Base-by-base conservation (phyloP, 2,888 invertebrate species). In the Tetanocera ferruginea region DNA sequence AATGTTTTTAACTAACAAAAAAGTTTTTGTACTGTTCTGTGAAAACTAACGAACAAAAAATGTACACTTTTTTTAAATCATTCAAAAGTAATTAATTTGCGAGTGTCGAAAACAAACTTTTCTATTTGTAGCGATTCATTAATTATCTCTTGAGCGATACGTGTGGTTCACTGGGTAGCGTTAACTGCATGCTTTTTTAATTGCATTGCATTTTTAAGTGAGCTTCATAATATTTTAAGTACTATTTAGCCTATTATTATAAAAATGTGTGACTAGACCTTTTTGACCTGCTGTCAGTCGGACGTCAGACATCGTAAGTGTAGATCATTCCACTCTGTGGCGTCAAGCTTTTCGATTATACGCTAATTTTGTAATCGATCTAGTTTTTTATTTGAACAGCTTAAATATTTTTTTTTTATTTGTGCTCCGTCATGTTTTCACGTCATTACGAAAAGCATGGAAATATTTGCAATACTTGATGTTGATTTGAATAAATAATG, bases 401-500 rank as follows among this genome's bases (percentile, higher is more conserved):
- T 60, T 4, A 8, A 23, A 9, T 11, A 25, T 23, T 23, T n/a
- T 23, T 23, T 57, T 9, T 60, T 60, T 55, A 19, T 23, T 55
- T 25, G 14, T 9, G 9, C 23, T 28, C 57, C 25, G 6, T 60
- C 57, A 23, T 23, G 5, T 1, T 25, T 28, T 60, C 25, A 60
- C 57, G 57, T 60, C 57, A 60, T 60, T 4, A 28, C 57, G 25
- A 14, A 43, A 23, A 19, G 57, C 57, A 25, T 60, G 57, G 23
- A 60, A 60, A 60, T 28, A 28, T 60, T 60, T 28, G 57, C 57
- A 25, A 25, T 5, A 6, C 11, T 1, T 28, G 28, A 76, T 81
- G 81, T 78, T 79, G 81, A 79, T 81, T 74, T 77, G 81, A 11
- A 67, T 64, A 66, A 60, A 77, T 82, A 78, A 84, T 84, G 25